phyloP scores from a whole-genome alignment of 1,140 invertebrate genomes.

The Choristoneura fumiferana region DNA sequence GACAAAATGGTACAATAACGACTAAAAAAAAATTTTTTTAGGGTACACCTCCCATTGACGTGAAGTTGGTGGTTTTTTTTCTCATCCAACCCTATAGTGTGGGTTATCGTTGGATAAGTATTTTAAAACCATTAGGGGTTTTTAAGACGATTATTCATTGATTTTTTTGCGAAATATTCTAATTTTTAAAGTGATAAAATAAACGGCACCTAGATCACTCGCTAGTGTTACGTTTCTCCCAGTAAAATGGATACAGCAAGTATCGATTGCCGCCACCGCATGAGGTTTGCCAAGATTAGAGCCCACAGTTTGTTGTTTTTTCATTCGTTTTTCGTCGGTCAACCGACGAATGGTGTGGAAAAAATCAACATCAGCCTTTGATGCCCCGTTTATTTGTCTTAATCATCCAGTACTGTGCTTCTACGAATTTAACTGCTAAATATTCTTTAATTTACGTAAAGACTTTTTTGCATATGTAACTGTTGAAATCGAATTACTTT shows the following conservation, averaged over 20 bases:
- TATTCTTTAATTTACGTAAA: background rate
- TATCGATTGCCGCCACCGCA: slow-evolving; percentile 7
- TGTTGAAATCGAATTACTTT: background rate
- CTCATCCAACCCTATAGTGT: no score
- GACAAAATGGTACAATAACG: no score
- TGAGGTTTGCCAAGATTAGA: slow-evolving; percentile 18
- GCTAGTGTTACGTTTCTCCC: no score
- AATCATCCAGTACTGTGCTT: background rate
- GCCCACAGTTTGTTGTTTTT: slow-evolving; percentile 16
- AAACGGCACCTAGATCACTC: no score
- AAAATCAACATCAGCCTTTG: slow-evolving; percentile 18
- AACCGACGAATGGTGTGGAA: slow-evolving; percentile 8
- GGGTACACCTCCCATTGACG: no score
- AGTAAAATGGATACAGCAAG: background rate
- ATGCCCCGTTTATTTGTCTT: slow-evolving; percentile 7
- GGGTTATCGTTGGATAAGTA: no score
- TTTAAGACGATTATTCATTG: no score
- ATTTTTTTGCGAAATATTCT: no score
- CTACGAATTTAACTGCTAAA: background rate
- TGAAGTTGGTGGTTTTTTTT: no score
- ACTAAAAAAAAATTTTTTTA: no score
- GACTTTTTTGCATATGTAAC: background rate
- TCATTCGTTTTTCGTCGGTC: slow-evolving; percentile 14
- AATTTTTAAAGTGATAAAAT: no score
- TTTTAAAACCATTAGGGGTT: no score